These are phyloP conservation scores for Aethes cnicana DNA, from an alignment of 2,888 invertebrate genomes.

Conservation along the genomic window DNA sequence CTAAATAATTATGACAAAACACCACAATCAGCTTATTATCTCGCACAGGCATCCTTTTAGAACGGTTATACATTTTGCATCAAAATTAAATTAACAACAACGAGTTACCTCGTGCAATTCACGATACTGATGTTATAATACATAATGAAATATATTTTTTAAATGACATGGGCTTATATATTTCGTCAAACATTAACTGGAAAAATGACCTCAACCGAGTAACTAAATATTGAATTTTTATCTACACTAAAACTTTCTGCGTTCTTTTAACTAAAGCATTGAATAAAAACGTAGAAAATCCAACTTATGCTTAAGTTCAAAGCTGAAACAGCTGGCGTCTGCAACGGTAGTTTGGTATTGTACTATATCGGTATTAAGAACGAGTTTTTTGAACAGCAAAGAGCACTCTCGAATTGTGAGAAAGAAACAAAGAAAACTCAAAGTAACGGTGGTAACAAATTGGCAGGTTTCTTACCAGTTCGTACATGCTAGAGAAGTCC, in stretches of 20 bases:
- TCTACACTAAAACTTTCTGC: background rate
- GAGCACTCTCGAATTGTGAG: constrained; percentile 25
- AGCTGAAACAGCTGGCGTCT: constrained; percentile 7
- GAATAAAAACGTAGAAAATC: background rate
- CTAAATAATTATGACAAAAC: too few relatives aligned
- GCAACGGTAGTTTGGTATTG: constrained; percentile 1
- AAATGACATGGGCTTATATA: too few relatives aligned
- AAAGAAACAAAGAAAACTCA: constrained; percentile 20
- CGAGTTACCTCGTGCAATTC: too few relatives aligned
- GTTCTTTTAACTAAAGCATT: background rate
- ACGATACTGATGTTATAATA: too few relatives aligned
- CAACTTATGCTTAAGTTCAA: background rate
- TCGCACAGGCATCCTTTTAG: too few relatives aligned
- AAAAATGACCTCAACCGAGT: too few relatives aligned
- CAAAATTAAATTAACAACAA: too few relatives aligned
- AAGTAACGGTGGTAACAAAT: constrained; percentile 25
- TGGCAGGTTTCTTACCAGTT: constrained; percentile 26
- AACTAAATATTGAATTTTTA: too few relatives aligned
- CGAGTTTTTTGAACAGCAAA: constrained; percentile 30
- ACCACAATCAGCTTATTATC: too few relatives aligned
- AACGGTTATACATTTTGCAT: too few relatives aligned
- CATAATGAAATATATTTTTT: too few relatives aligned
- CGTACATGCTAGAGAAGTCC: background rate
- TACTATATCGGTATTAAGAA: constrained; percentile 25
- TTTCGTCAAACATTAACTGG: too few relatives aligned